Conservation (phyloP, 2,113 vertebrate genomes). For the Cricetomys ansorgei region DNA sequence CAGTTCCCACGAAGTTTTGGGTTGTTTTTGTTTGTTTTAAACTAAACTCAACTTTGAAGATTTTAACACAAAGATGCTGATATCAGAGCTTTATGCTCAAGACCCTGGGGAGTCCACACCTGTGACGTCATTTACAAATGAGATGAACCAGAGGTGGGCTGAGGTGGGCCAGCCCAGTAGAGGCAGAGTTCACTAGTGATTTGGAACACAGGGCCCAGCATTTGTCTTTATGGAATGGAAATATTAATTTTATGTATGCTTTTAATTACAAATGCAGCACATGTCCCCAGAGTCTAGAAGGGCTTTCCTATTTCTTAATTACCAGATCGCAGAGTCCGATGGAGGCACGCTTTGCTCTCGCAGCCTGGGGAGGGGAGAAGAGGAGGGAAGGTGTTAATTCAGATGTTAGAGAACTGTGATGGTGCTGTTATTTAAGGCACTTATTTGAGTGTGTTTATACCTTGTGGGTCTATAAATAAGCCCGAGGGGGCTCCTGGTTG, state of each 20-base stretch:
- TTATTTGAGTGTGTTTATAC: conserved; percentile 84
- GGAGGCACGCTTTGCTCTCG: conserved; percentile 40
- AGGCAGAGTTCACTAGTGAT: neutral
- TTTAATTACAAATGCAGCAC: neutral
- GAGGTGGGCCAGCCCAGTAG: neutral
- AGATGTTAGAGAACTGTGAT: conserved; percentile 62
- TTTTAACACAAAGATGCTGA: neutral
- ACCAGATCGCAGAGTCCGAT: neutral
- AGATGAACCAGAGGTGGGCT: neutral
- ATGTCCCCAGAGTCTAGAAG: conserved; percentile 33
- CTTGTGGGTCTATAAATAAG: conserved; percentile 81
- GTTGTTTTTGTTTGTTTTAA: neutral
- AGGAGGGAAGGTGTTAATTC: conserved; percentile 66
- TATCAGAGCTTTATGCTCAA: neutral
- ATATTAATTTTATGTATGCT: neutral
- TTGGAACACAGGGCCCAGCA: neutral
- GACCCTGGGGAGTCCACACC: neutral
- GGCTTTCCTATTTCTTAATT: conserved; percentile 56
- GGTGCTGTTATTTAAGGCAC: conserved; percentile 62
- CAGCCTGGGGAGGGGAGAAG: neutral
- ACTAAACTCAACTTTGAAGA: conserved; percentile 3
- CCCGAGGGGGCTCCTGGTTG: conserved; percentile 81
- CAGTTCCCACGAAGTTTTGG: neutral
- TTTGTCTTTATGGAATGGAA: conserved; percentile 28
- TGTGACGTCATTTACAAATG: neutral